Percentiles rank a stretch among this genome's conserved stretches.
Evolutionary conservation across 2,113 vertebrate genomes (phyloP).

Genomic region (Mastomys coucha): DNA sequence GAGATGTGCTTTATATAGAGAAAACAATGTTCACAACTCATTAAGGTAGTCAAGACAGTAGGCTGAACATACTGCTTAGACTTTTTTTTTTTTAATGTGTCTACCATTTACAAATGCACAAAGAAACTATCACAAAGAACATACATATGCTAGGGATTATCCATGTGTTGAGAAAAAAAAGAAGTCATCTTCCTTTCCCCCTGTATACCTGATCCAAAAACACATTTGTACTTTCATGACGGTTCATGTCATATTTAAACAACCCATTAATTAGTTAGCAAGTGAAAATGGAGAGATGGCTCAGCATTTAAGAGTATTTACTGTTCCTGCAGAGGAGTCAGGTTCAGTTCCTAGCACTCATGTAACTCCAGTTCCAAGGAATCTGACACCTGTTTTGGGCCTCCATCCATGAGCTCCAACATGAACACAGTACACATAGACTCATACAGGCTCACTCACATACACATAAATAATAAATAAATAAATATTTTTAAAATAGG

Average conservation of each 20-base stretch:
- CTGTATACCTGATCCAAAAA: slow-evolving; percentile 11
- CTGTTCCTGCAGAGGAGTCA: background rate
- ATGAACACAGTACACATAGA: background rate
- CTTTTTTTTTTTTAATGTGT: background rate
- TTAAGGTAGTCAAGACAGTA: background rate
- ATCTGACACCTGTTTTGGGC: background rate
- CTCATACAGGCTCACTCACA: background rate
- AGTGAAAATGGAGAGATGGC: background rate
- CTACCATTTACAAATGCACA: background rate
- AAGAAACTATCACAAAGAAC: slow-evolving; percentile 6
- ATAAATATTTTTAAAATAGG: background rate
- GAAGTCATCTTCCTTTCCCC: slow-evolving; percentile 11
- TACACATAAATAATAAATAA: background rate
- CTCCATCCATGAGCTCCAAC: background rate
- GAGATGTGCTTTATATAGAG: background rate
- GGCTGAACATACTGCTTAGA: background rate
- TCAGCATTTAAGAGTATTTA: background rate
- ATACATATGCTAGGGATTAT: background rate
- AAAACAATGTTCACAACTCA: background rate
- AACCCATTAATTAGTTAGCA: background rate
- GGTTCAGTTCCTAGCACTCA: background rate
- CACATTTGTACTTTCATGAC: slow-evolving; percentile 28
- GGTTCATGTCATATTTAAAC: slow-evolving; percentile 31
- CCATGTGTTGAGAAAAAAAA: background rate
- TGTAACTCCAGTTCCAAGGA: background rate